phyloP scores from a whole-genome alignment of 2,113 vertebrate genomes.

The Cyanoliseus patagonus region DNA sequence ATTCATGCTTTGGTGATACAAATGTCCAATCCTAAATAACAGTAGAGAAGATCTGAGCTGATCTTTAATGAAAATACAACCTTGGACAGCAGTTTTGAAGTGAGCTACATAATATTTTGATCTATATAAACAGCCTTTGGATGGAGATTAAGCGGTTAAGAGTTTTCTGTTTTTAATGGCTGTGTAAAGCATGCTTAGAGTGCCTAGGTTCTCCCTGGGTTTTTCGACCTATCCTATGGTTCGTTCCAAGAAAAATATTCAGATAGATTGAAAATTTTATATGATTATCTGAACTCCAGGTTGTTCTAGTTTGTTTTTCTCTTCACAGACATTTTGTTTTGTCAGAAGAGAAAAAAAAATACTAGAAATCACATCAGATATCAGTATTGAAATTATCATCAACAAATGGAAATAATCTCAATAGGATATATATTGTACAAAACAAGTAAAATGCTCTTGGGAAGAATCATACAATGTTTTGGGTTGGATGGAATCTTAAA shows the following conservation, averaged over 20 bases:
- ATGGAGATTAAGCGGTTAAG: neutral
- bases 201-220: neutral
- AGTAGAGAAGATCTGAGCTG: neutral
- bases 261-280: neutral
- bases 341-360: neutral
- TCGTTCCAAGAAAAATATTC: neutral
- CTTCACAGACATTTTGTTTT: neutral
- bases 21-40: neutral
- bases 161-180: neutral
- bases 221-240: neutral
- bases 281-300: neutral
- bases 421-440: neutral
- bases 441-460: neutral
- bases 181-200: neutral
- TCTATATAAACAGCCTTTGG: neutral
- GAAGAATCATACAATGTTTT: neutral
- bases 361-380: neutral
- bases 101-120: neutral
- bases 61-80: neutral
- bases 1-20: neutral
- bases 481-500: neutral
- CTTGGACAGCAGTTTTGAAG: neutral
- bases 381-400: neutral
- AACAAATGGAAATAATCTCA: neutral
- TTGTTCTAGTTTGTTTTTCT: neutral